A percentile compares a stretch with the other conserved stretches of the same genome.
Evolutionary conservation across 2,888 invertebrate species (phyloP).

Genomic region (Polylopha cassiicola): DNA sequence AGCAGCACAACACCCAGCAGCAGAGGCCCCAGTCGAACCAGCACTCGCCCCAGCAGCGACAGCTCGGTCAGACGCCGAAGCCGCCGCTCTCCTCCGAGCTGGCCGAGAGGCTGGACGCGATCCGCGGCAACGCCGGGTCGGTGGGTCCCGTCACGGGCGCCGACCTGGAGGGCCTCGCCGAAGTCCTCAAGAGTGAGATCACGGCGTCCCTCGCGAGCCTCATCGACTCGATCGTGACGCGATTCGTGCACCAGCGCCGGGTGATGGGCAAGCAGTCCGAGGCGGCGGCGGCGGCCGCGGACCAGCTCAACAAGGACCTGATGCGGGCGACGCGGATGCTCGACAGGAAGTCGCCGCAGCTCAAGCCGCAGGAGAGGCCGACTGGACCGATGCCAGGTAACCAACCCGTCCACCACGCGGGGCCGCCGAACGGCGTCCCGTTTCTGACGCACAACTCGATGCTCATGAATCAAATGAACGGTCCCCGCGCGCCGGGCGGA

Average conservation of each 20-base stretch:
- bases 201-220: slow-evolving; percentile 88
- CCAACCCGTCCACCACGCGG: slow-evolving; percentile 70
- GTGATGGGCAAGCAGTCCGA: slow-evolving; percentile 86
- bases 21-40: slow-evolving; percentile 79
- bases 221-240: slow-evolving; percentile 91
- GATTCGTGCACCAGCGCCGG: slow-evolving; percentile 89
- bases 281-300: slow-evolving; percentile 87
- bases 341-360: slow-evolving; percentile 87
- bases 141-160: slow-evolving; percentile 83
- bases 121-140: slow-evolving; percentile 83
- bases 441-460: slow-evolving; percentile 67
- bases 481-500: slow-evolving; percentile 78
- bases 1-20: slow-evolving; percentile 75
- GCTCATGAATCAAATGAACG: slow-evolving; percentile 75
- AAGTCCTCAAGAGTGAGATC: slow-evolving; percentile 93
- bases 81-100: slow-evolving; percentile 81
- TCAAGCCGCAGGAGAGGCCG: slow-evolving; percentile 82
- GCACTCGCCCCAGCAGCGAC: slow-evolving; percentile 75
- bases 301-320: slow-evolving; percentile 90
- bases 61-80: slow-evolving; percentile 64
- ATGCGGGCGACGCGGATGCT: slow-evolving; percentile 88
- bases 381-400: slow-evolving; percentile 76
- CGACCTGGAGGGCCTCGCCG: slow-evolving; percentile 93
- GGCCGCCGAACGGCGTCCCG: slow-evolving; percentile 65
- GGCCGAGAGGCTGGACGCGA: slow-evolving; percentile 86